A percentile compares a stretch with the other conserved stretches of the same genome.
These are phyloP conservation scores for Synergus umbraculus DNA, from an alignment of 2,888 invertebrate species.

Conservation along the genomic window DNA sequence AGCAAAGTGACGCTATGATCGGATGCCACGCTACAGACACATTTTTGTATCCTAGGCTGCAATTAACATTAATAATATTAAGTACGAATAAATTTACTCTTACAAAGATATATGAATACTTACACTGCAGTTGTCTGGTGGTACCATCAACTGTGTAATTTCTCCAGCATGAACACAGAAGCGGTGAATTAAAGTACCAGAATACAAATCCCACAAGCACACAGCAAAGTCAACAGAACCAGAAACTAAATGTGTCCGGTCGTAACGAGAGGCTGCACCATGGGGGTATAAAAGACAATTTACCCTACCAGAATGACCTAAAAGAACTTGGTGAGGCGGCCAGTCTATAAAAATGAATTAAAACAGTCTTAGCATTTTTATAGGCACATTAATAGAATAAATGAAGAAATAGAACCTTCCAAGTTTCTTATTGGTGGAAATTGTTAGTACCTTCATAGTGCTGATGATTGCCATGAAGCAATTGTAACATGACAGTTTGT, in stretches of 20 bases:
- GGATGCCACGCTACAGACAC: slow-evolving; percentile 96
- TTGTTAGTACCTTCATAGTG: slow-evolving; percentile 83
- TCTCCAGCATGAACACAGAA: slow-evolving; percentile 99
- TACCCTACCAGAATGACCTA: slow-evolving; percentile 95
- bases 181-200: slow-evolving; percentile 91
- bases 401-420: background rate
- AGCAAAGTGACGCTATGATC: slow-evolving; percentile 98
- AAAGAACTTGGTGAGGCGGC: slow-evolving; percentile 92
- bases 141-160: slow-evolving; percentile 95
- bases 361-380: too few relatives aligned
- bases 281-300: slow-evolving; percentile 97
- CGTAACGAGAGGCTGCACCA: slow-evolving; percentile 92
- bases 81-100: background rate
- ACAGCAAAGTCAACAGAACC: slow-evolving; percentile 99
- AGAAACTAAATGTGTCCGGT: slow-evolving; percentile 92
- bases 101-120: slow-evolving; percentile 66
- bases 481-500: slow-evolving; percentile 94
- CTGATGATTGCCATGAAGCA: slow-evolving; percentile 92
- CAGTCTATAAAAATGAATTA: slow-evolving; percentile 82
- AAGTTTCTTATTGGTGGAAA: slow-evolving; percentile 10
- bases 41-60: slow-evolving; percentile 93
- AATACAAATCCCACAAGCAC: slow-evolving; percentile 96
- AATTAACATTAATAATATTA: slow-evolving; percentile 61
- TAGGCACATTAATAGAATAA: too few relatives aligned
- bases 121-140: slow-evolving; percentile 93